These are phyloP conservation scores for Stichopus horrens DNA, from an alignment of 53 echinoderm and acorn worm genomes.

Conservation along the genomic window DNA sequence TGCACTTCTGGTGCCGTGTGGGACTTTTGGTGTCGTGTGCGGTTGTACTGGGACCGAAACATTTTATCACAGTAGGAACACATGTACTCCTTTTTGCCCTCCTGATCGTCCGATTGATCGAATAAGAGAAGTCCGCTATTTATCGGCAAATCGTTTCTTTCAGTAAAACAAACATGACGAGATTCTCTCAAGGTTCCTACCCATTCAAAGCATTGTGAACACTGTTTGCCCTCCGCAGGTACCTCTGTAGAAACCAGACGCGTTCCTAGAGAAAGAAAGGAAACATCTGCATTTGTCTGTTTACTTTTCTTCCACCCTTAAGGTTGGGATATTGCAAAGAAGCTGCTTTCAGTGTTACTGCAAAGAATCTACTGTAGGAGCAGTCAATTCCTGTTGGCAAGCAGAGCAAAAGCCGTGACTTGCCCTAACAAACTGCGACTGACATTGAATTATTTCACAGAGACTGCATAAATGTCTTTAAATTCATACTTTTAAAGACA, in stretches of 20 bases:
- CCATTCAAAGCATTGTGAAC: not conserved
- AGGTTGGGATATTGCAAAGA: too few relatives aligned
- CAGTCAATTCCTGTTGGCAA: too few relatives aligned
- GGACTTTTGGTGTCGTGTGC: not conserved
- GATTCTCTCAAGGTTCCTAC: not conserved
- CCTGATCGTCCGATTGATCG: not conserved
- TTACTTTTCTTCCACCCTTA: not conserved
- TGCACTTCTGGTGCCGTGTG: not conserved
- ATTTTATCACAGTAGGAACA: conserved; percentile 1
- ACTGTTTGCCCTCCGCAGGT: not conserved
- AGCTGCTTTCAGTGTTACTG: too few relatives aligned
- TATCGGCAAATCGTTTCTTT: not conserved
- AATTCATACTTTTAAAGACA: too few relatives aligned
- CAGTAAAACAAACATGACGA: not conserved
- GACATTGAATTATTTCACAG: too few relatives aligned
- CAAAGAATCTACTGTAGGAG: too few relatives aligned
- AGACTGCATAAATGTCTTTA: too few relatives aligned
- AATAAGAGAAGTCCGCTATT: not conserved
- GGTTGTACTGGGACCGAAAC: not conserved
- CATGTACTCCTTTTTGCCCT: conserved; percentile 1
- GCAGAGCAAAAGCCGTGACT: too few relatives aligned
- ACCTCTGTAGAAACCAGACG: conserved; percentile 2
- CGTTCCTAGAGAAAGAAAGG: not conserved
- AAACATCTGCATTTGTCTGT: not conserved
- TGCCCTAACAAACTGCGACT: too few relatives aligned